These are phyloP conservation scores for Sander lucioperca DNA, from an alignment of 2,113 vertebrate species.

Conservation along the genomic window DNA sequence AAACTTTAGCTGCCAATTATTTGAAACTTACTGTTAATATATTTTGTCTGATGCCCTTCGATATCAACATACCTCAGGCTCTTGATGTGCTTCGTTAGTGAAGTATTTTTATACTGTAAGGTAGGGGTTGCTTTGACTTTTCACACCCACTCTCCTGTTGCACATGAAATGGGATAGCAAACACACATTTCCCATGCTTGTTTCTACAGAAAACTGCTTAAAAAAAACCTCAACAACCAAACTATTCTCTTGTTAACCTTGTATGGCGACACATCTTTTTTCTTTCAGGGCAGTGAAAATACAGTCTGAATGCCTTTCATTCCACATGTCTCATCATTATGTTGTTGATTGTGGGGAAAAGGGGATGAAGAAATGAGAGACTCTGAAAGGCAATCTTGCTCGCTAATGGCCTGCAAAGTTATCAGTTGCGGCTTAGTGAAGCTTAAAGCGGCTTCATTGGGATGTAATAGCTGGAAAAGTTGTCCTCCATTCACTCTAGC, in stretches of 20 bases:
- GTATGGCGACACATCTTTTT: constrained; percentile 30
- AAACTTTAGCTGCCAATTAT: neutral
- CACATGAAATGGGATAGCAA: constrained; percentile 38
- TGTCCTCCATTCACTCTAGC: constrained; percentile 79
- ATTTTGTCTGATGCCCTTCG: constrained; percentile 36
- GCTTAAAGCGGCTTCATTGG: constrained; percentile 83
- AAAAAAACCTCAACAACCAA: neutral
- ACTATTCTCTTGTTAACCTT: constrained; percentile 56
- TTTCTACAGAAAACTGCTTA: constrained; percentile 21
- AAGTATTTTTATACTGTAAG: constrained; percentile 25
- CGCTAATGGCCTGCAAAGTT: constrained; percentile 85
- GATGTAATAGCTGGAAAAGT: constrained; percentile 84
- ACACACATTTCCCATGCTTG: constrained; percentile 32
- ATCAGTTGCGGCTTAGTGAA: constrained; percentile 85
- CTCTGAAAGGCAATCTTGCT: constrained; percentile 78
- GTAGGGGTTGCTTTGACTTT: constrained; percentile 41
- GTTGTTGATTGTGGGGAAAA: constrained; percentile 76
- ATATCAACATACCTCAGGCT: constrained; percentile 18
- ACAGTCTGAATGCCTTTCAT: constrained; percentile 62
- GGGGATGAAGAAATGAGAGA: constrained; percentile 68
- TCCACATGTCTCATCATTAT: constrained; percentile 71
- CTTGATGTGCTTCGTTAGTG: constrained; percentile 9
- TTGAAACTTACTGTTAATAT: neutral
- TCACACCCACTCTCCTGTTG: constrained; percentile 23
- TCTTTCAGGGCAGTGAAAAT: constrained; percentile 48